Evolutionary conservation across 1,140 invertebrate species (phyloP).

Genomic region (Zophobas atratus): DNA sequence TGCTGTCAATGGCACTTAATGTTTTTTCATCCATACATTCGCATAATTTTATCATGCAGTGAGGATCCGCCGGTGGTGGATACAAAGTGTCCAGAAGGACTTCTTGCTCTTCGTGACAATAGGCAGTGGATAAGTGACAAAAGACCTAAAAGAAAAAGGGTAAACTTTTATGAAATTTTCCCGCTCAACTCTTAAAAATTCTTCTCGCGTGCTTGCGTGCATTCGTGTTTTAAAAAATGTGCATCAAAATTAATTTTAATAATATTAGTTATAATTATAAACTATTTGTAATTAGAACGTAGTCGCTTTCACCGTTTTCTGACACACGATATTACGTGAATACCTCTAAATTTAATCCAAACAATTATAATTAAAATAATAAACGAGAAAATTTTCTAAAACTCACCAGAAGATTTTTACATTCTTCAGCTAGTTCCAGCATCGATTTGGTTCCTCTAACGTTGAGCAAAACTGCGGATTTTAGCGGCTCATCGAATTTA

Average conservation of each 20-base stretch:
- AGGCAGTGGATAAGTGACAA: constrained; percentile 76
- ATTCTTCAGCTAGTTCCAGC: constrained; percentile 74
- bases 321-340: too few relatives aligned
- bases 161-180: too few relatives aligned
- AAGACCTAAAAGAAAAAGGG: constrained; percentile 63
- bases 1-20: constrained; percentile 57
- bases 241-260: too few relatives aligned
- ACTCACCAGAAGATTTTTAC: constrained; percentile 68
- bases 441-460: constrained; percentile 76
- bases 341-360: too few relatives aligned
- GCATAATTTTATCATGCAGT: constrained; percentile 77
- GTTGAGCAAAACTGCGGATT: constrained; percentile 73
- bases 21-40: constrained; percentile 79
- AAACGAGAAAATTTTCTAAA: too few relatives aligned
- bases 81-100: constrained; percentile 80
- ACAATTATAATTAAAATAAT: too few relatives aligned
- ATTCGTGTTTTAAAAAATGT: too few relatives aligned
- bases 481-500: constrained; percentile 77
- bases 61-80: constrained; percentile 79
- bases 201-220: too few relatives aligned
- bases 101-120: constrained; percentile 78
- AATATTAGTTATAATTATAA: too few relatives aligned
- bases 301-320: too few relatives aligned
- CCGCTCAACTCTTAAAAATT: background rate
- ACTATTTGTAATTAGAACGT: too few relatives aligned